Conservation (phyloP, 2,888 invertebrate genomes). For the Ptychoptera contaminata region DNA sequence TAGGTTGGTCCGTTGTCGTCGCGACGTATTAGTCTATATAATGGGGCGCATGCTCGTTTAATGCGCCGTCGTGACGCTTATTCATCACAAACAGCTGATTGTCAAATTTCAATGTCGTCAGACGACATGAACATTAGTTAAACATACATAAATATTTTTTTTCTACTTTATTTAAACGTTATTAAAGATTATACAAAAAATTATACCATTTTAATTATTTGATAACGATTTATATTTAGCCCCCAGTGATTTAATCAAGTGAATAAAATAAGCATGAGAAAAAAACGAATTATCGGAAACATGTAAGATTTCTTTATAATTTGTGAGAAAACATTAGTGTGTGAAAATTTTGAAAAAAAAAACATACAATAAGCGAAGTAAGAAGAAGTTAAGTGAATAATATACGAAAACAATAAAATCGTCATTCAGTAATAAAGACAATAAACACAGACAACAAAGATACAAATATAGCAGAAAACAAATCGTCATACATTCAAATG, state of each 20-base stretch:
- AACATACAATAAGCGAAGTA: no score
- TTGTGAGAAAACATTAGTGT: no score
- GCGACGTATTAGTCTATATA: not conserved
- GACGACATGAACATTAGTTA: not conserved
- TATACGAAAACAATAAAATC: not conserved
- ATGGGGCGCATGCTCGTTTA: not conserved
- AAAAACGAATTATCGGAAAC: not conserved
- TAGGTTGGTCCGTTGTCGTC: no score
- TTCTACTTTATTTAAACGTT: not conserved
- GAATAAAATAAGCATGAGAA: not conserved
- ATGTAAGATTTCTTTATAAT: no score
- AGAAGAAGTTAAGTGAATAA: no score
- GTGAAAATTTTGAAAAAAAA: no score
- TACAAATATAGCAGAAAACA: not conserved
- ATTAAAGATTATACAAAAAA: no score
- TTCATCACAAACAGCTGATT: constrained; percentile 5
- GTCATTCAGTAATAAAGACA: not conserved
- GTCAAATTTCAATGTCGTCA: constrained; percentile 7
- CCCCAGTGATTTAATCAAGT: no score
- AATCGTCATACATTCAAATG: not conserved
- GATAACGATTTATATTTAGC: no score
- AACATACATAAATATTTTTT: not conserved
- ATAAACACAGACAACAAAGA: not conserved
- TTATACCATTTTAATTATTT: no score
- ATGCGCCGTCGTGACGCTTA: no score